Conservation (phyloP, 2,113 vertebrate species). For the Pachyramphus minor region DNA sequence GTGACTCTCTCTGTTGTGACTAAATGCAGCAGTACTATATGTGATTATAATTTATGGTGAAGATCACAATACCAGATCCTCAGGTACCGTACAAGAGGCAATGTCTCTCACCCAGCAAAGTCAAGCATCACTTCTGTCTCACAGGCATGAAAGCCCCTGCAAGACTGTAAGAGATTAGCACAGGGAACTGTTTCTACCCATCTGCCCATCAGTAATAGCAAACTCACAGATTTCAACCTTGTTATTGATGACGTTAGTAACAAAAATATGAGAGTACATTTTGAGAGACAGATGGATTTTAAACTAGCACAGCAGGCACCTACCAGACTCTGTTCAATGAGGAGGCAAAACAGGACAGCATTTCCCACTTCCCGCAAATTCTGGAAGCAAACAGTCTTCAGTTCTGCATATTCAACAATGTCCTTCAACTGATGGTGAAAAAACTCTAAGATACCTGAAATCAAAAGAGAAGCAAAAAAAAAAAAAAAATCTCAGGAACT, state of each 20-base stretch:
- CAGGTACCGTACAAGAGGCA: not conserved
- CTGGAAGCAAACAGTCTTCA: constrained; percentile 90
- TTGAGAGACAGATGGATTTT: constrained; percentile 2
- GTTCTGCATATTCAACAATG: constrained; percentile 87
- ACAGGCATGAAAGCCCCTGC: not conserved
- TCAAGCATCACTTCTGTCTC: not conserved
- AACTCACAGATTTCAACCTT: not conserved
- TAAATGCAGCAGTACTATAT: not conserved
- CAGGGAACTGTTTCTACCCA: not conserved
- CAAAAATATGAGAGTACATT: not conserved
- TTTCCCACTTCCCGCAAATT: constrained; percentile 89
- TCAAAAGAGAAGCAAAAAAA: not conserved
- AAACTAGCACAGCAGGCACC: constrained; percentile 35
- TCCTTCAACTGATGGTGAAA: constrained; percentile 91
- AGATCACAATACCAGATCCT: not conserved
- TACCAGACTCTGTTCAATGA: constrained; percentile 89
- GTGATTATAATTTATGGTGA: not conserved
- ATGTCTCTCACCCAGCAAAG: not conserved
- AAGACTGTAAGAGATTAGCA: not conserved
- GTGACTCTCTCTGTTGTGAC: not conserved
- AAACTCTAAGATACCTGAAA: constrained; percentile 86
- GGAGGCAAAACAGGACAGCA: constrained; percentile 85
- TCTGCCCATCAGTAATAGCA: not conserved
- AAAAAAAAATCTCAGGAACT: not conserved
- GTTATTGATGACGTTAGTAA: not conserved